Evolutionary conservation across 1,140 invertebrate genomes (phyloP), one percentile per base, ranked within the genome.

Genomic region (Pogonomyrmex barbatus): DNA sequence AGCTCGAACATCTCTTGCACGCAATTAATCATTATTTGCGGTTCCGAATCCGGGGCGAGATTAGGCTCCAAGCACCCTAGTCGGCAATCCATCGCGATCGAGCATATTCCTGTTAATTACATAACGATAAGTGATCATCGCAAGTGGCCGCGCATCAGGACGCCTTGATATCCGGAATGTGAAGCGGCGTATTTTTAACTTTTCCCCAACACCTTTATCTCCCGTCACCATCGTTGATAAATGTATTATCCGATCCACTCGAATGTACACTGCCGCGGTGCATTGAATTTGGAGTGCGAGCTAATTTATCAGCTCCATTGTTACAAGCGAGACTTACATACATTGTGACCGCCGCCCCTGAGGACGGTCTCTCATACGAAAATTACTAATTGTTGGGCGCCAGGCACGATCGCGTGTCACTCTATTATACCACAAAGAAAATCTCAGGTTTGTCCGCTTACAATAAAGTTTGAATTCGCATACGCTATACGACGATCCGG

Each of bases 21-120:
- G 6, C 96, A 93, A 70, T 96, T 85, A 62, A 97, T 97, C 85
- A 97, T 96, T 85, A 94, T 92, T 77, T 95, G 94, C 2, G 95
- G 95, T 56, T 96, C 96, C 14, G 95, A 96, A 60, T 96, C 95
- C 54, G 94, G 89, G 0, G 95, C 88, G 2, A 96, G 92, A 60
- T 96, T 94, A 0, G 90, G 83, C 76, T 95, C 88, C 70, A 97
- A 92, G 90, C 96, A 96, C 30, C 96, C 96, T 14, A 98, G 93
- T 14, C 97, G 95, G 14, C 95, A 95, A 54, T 97, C 97, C 54
- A 98, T 93, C 2, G 97, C 97, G 1, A 98, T 96, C 6, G 96
- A 92, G 0, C 95, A 96, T 4, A 97, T 96, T 0, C 96, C 95
- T 96, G 90, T 92, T 89, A 91, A 83, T 83, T 50, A 73, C n/a